Evolutionary conservation across 2,113 vertebrate genomes (phyloP).

Genomic region (Motacilla alba): DNA sequence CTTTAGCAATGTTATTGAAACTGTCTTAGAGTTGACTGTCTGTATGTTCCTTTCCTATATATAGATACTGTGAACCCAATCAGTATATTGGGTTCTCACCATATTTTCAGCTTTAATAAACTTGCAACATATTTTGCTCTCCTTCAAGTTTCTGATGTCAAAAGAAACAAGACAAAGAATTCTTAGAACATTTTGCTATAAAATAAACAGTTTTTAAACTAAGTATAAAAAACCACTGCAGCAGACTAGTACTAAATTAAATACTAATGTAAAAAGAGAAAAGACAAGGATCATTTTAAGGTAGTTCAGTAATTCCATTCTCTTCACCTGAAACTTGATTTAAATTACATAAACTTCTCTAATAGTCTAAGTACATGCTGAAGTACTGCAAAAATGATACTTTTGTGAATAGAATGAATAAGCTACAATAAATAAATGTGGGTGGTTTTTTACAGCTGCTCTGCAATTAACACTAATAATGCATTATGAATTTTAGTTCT

Average conservation of each 20-base stretch:
- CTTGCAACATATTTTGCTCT: background rate
- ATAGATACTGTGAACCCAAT: background rate
- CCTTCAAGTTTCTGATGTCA: background rate
- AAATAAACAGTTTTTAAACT: background rate
- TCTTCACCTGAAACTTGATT: background rate
- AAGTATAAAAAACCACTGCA: background rate
- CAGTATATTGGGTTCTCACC: background rate
- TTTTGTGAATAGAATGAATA: background rate
- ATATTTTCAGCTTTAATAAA: background rate
- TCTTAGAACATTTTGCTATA: background rate
- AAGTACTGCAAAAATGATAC: background rate
- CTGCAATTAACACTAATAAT: background rate
- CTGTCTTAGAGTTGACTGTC: background rate
- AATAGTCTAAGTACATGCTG: background rate
- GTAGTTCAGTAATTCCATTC: background rate
- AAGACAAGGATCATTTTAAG: background rate
- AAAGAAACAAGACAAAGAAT: background rate
- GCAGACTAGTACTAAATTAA: background rate
- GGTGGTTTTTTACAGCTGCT: background rate
- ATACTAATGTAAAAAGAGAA: background rate
- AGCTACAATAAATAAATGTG: background rate
- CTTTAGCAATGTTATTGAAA: conserved; percentile 24
- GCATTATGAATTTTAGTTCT: background rate
- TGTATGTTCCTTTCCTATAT: background rate
- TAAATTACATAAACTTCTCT: background rate